phyloP scores from a whole-genome alignment of 2,797 vertebrate species.

The Pyrocephalus nanus region DNA sequence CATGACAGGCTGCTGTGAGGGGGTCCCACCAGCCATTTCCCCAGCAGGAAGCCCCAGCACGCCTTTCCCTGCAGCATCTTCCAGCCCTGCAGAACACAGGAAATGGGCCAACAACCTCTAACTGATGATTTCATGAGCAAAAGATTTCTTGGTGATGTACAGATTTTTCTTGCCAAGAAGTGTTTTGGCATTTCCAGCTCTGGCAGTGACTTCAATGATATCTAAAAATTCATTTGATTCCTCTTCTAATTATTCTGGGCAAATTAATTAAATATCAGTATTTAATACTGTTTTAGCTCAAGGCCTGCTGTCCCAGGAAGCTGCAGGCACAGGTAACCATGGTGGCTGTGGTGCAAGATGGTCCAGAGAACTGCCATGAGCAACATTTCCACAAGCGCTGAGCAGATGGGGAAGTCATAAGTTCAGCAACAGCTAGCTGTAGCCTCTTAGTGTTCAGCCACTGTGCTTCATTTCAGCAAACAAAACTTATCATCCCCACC shows the following conservation, averaged over 20 bases:
- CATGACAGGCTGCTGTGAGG: rapidly evolving
- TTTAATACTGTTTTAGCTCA: background rate
- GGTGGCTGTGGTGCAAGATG: background rate
- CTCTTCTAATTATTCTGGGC: background rate
- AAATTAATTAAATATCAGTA: background rate
- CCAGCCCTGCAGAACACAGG: background rate
- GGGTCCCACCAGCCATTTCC: rapidly evolving
- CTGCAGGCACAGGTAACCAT: background rate
- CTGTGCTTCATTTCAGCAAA: background rate
- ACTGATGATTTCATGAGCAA: background rate
- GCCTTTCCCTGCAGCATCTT: background rate
- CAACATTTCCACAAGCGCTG: background rate
- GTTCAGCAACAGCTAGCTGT: background rate
- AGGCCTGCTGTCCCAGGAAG: background rate
- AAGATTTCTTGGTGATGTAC: background rate
- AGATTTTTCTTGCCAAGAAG: background rate
- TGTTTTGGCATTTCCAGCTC: background rate
- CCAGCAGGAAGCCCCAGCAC: background rate
- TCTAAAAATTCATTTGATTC: background rate
- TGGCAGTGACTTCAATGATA: background rate
- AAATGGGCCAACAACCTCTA: background rate
- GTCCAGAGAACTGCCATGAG: background rate
- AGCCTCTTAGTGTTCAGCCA: background rate
- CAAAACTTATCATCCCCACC: background rate
- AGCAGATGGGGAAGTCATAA: background rate